Evolutionary conservation across 1,140 invertebrate genomes (phyloP), one percentile per base, ranked within the genome.

Genomic region (Drosophila persimilis): DNA sequence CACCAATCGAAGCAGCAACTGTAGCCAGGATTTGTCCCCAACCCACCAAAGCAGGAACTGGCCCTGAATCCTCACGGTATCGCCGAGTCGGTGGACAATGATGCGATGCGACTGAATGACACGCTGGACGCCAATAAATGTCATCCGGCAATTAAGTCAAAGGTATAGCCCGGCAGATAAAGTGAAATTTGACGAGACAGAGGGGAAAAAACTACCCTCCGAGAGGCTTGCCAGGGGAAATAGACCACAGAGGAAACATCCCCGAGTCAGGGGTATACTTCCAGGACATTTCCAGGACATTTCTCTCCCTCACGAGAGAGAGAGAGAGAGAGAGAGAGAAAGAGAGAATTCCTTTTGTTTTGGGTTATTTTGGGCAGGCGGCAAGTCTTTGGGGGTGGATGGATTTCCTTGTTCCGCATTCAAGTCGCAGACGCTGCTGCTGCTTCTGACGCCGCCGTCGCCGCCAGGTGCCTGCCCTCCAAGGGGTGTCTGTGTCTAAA

Each of bases 321-420:
- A 5, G 22, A 5, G 22, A 51, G 7, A 41, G 29, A 35, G 46
- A 35, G 15, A 22, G 35, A 5, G 22, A 5, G 22, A 51, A 11
- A 41, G 29, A 35, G 46, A 35, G 15, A 22, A 53, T 64, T 69
- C 54, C 71, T 63, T 69, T 83, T 83, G 79, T 83, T 83, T 76
- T 83, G 79, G 79, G 79, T 74, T 70, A 77, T 83, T 83, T 81
- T 76, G 52, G 41, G 31, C 41, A 45, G 71, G 71, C 59, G 69
- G 69, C 62, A 69, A 73, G 57, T 54, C 24, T 52, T 52, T 11
- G 35, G 35, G 35, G 11, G 35, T 39, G 11, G 44, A 61, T 54
- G 51, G 13, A 39, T 39, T 52, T 53, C 35, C 45, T 39, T 52
- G 43, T 20, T 57, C 59, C 41, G n/a, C 48, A 46, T 46, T 50